Base-by-base conservation (phyloP, 2,888 invertebrate species). In the Azorinus chamasolen region DNA sequence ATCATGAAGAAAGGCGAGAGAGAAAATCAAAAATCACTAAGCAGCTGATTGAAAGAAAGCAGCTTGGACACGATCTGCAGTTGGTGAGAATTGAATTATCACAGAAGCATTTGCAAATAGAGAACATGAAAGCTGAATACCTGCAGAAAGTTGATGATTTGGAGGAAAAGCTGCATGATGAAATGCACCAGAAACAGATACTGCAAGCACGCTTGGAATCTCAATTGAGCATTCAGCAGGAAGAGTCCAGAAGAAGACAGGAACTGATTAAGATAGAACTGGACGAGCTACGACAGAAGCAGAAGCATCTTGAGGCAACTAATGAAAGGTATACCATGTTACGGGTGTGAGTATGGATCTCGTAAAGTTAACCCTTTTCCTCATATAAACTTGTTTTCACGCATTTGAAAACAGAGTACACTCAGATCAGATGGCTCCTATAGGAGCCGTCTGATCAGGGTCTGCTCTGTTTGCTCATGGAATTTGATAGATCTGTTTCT, bases 21-120 rank as follows among this genome's bases (percentile, higher is more conserved):
- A 84, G 86, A 70, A 87, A 87, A 66, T 79, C 86, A 53, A 88
- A 87, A 64, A 86, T 92, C 20, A 88, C 91, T 8, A 90, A 87
- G 77, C 92, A 92, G 63, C 76, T 92, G 12, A 88, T 92, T 20
- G 93, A 93, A 78, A 83, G 89, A 62, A 93, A 93, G 78, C 93
- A 93, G 71, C 83, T 93, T 12, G 59, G 89, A 18, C 93, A 93
- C 72, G 93, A 93, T 71, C 63, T 93, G 43, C 93, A 93, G 65
- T 75, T 93, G n/a, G 79, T 92, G 10, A 92, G 92, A 75, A 93
- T 93, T 58, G 93, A 93, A 79, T 76, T 93, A 27, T 92, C 92
- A 4, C 93, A 93, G 70, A 93, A 92, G 75, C 89, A 90, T 66
- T 80, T 93, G 57, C 83, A 90, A 20, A 79, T 93, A 27, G 92